These are phyloP conservation scores for Oophaga pumilio DNA, from an alignment of 2,113 vertebrate genomes.

Conservation along the genomic window DNA sequence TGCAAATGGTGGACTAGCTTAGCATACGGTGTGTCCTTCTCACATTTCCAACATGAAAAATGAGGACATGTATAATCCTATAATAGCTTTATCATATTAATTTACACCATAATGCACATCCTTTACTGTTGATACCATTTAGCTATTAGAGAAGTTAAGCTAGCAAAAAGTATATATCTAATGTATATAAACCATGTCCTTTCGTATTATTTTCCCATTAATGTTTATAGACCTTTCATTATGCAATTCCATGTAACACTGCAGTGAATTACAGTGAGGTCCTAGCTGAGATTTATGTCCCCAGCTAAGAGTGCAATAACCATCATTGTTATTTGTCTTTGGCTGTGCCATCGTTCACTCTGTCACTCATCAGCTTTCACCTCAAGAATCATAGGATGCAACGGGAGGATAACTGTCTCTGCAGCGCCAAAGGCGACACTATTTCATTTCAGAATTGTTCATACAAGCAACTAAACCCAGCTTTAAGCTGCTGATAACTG, in stretches of 20 bases:
- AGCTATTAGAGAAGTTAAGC: not conserved
- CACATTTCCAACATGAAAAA: too few relatives aligned
- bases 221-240: slow-evolving; percentile 15
- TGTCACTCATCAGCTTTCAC: slow-evolving; percentile 27
- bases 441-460: slow-evolving; percentile 18
- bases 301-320: slow-evolving; percentile 10
- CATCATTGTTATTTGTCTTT: slow-evolving; percentile 21
- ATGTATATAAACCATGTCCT: not conserved
- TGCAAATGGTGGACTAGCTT: too few relatives aligned
- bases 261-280: not conserved
- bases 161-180: not conserved
- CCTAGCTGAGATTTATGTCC: slow-evolving; percentile 8
- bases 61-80: too few relatives aligned
- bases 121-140: not conserved
- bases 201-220: not conserved
- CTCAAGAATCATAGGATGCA: not conserved
- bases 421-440: slow-evolving; percentile 6
- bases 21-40: too few relatives aligned
- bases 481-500: slow-evolving; percentile 8
- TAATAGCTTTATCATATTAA: too few relatives aligned
- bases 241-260: not conserved
- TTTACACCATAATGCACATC: too few relatives aligned
- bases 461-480: not conserved
- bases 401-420: slow-evolving; percentile 1
- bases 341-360: not conserved